Evolutionary conservation across 2,113 vertebrate species (phyloP).

Genomic region (Mugil cephalus): DNA sequence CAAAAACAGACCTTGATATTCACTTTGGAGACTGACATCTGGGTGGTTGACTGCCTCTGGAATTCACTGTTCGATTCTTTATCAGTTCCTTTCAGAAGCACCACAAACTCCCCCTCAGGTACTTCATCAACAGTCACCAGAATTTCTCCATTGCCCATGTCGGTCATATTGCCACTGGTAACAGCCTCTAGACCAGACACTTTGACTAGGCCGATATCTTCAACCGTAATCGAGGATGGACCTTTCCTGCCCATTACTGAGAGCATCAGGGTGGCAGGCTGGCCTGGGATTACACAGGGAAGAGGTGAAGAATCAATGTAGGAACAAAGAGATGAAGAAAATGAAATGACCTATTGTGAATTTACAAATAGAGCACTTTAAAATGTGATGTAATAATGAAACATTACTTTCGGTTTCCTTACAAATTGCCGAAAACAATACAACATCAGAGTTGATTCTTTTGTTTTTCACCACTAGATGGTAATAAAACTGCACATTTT

Average conservation of each 20-base stretch:
- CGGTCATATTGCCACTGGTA: conserved; percentile 43
- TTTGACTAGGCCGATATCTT: conserved; percentile 60
- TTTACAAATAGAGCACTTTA: neutral
- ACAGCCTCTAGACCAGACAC: conserved; percentile 50
- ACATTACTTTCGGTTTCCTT: too few relatives aligned
- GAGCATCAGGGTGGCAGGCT: conserved; percentile 70
- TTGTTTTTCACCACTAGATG: too few relatives aligned
- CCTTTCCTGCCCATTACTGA: conserved; percentile 80
- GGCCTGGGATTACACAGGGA: conserved; percentile 53
- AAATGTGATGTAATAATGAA: neutral
- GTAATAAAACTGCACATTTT: too few relatives aligned
- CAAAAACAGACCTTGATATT: conserved; percentile 70
- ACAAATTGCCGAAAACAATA: too few relatives aligned
- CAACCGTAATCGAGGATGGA: conserved; percentile 61
- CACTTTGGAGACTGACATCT: conserved; percentile 79
- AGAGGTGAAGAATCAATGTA: neutral
- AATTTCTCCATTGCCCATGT: conserved; percentile 73
- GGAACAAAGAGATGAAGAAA: neutral
- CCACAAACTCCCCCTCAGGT: conserved; percentile 79
- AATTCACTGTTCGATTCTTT: conserved; percentile 68
- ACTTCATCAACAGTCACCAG: conserved; percentile 70
- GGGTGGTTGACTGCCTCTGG: conserved; percentile 83
- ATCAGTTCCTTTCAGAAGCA: conserved; percentile 76
- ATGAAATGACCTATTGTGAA: neutral
- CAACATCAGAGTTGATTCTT: too few relatives aligned